phyloP scores from a whole-genome alignment of 2,888 invertebrate genomes.

The Corythucha ciliata region DNA sequence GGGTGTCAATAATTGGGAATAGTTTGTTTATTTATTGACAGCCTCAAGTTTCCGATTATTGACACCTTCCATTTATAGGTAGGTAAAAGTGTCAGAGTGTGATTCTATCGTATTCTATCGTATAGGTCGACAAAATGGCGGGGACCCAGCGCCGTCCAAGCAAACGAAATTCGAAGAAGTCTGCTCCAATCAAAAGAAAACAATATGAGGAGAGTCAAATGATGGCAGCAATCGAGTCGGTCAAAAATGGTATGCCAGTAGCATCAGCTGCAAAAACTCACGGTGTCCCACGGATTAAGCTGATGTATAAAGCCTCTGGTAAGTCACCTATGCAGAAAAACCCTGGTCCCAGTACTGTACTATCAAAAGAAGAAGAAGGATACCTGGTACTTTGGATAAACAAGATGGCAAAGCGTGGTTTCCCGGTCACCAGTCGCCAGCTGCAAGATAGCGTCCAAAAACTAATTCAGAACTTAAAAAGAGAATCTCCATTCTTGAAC shows the following conservation, averaged over 20 bases:
- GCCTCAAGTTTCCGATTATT: no score
- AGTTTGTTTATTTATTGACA: no score
- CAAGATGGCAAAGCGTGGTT: constrained; percentile 1
- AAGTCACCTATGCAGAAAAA: neutral
- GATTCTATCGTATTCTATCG: neutral
- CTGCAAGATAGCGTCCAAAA: constrained; percentile 6
- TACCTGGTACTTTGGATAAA: neutral
- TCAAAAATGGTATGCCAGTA: no score
- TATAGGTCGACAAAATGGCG: constrained; percentile 8
- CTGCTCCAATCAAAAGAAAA: constrained; percentile 1
- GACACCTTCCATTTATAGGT: no score
- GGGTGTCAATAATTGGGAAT: no score
- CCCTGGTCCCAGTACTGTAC: neutral
- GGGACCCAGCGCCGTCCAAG: neutral
- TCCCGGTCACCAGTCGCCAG: neutral
- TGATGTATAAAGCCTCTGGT: neutral
- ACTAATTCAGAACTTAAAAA: neutral
- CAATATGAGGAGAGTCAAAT: constrained; percentile 4
- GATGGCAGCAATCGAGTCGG: no score
- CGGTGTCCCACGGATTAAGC: no score
- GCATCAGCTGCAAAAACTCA: no score
- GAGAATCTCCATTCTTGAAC: neutral
- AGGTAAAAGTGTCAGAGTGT: neutral
- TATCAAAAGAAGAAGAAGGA: neutral
- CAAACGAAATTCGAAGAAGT: constrained; percentile 2